A percentile compares a stretch with the other conserved stretches of the same genome.
Evolutionary conservation across 2,113 vertebrate species (phyloP).

Genomic region (Acrocephalus arundinaceus): DNA sequence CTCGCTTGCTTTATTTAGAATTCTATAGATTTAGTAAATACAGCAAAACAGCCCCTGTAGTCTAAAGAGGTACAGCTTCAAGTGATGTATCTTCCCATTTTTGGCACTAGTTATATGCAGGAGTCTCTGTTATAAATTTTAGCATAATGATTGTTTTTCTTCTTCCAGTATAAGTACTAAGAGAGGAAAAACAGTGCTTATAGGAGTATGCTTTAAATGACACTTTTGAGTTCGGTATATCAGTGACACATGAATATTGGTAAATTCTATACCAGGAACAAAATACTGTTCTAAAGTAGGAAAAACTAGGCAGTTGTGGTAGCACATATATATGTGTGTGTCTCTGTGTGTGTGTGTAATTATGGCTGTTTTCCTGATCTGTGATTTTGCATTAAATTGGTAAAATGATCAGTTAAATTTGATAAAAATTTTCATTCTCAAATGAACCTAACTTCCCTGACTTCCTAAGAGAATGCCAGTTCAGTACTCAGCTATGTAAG

Average conservation of each 20-base stretch:
- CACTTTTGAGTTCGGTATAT: background rate
- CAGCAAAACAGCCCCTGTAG: background rate
- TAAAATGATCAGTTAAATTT: background rate
- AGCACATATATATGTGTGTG: rapidly evolving
- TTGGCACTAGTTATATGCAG: background rate
- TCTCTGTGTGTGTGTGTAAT: background rate
- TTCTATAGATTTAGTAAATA: background rate
- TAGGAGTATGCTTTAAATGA: background rate
- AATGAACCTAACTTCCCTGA: background rate
- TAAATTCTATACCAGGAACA: background rate
- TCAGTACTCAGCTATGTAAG: background rate
- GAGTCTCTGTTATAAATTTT: background rate
- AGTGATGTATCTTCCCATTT: background rate
- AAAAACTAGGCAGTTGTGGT: background rate
- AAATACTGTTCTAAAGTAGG: background rate
- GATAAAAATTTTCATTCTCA: background rate
- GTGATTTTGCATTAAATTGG: background rate
- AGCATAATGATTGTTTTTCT: background rate
- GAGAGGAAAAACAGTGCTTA: background rate
- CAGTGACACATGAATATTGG: background rate
- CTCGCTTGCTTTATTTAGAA: background rate
- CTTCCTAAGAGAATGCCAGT: background rate
- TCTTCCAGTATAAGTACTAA: background rate
- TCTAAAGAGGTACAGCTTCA: background rate
- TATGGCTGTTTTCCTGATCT: background rate